phyloP scores from a whole-genome alignment of 2,888 invertebrate genomes.

The Melanostoma mellinum region DNA sequence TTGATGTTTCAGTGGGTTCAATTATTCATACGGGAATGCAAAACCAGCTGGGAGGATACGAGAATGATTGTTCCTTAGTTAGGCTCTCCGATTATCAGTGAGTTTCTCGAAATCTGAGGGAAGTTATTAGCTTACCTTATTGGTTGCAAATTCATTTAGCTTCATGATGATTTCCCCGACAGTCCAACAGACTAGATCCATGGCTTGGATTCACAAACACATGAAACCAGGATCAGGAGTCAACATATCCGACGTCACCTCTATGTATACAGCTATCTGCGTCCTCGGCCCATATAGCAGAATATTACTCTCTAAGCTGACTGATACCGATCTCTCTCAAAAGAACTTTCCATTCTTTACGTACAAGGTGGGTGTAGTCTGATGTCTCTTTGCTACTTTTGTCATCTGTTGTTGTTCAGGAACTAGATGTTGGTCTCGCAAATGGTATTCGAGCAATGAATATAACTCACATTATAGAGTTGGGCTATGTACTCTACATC shows the following conservation, averaged over 20 bases:
- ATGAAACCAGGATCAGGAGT: conserved; percentile 87
- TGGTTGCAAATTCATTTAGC: conserved; percentile 83
- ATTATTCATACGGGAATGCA: conserved; percentile 99
- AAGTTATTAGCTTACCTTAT: neutral
- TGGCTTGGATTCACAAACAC: conserved; percentile 94
- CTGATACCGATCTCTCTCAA: too few relatives aligned
- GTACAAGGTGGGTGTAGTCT: conserved; percentile 82
- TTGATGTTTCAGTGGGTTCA: conserved; percentile 95
- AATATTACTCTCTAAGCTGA: too few relatives aligned
- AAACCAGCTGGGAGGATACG: conserved; percentile 96
- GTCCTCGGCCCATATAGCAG: too few relatives aligned
- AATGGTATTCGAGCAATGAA: conserved; percentile 97
- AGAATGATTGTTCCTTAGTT: conserved; percentile 98
- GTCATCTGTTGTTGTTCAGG: conserved; percentile 76
- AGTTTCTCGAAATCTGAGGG: too few relatives aligned
- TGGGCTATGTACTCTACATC: conserved; percentile 99
- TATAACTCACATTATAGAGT: conserved; percentile 97
- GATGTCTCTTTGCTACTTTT: neutral
- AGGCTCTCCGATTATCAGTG: conserved; percentile 94
- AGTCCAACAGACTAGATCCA: conserved; percentile 97
- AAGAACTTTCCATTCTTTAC: conserved; percentile 97
- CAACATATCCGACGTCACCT: conserved; percentile 95
- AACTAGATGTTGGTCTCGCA: conserved; percentile 95
- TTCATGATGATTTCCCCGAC: conserved; percentile 99
- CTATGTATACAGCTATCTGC: too few relatives aligned